These are phyloP conservation scores for Psylliodes chrysocephalus DNA, from an alignment of 2,888 invertebrate genomes.

Conservation along the genomic window DNA sequence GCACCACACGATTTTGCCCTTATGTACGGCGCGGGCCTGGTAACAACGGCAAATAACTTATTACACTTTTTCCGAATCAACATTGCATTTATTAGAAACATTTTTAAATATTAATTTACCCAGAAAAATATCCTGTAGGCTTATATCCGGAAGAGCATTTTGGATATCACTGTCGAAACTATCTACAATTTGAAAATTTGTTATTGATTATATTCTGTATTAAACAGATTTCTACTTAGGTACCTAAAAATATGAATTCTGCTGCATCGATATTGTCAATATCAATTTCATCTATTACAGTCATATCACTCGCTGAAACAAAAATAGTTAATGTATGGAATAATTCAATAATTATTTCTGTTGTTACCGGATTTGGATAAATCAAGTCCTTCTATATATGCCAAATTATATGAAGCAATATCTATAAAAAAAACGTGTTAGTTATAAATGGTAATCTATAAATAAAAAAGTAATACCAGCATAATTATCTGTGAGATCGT, in stretches of 20 bases:
- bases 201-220: neutral
- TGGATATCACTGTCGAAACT: conserved; percentile 36
- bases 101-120: conserved; percentile 22
- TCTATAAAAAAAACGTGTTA: too few relatives aligned
- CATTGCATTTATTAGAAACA: neutral
- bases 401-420: conserved; percentile 29
- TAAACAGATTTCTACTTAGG: too few relatives aligned
- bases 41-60: too few relatives aligned
- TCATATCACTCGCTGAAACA: neutral
- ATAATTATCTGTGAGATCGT: conserved; percentile 33
- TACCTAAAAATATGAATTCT: conserved; percentile 40
- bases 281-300: conserved; percentile 30
- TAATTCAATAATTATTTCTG: conserved; percentile 1
- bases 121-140: conserved; percentile 36
- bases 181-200: conserved; percentile 23
- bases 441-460: too few relatives aligned
- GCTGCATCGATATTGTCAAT: conserved; percentile 29
- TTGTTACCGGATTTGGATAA: conserved; percentile 12
- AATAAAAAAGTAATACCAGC: conserved; percentile 23
- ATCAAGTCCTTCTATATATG: conserved; percentile 35
- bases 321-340: neutral
- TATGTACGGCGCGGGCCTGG: too few relatives aligned
- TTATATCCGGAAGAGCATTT: conserved; percentile 35
- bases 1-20: too few relatives aligned
- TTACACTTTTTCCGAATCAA: too few relatives aligned